phyloP scores from a whole-genome alignment of 2,797 vertebrate genomes.

The Lerista edwardsae region DNA sequence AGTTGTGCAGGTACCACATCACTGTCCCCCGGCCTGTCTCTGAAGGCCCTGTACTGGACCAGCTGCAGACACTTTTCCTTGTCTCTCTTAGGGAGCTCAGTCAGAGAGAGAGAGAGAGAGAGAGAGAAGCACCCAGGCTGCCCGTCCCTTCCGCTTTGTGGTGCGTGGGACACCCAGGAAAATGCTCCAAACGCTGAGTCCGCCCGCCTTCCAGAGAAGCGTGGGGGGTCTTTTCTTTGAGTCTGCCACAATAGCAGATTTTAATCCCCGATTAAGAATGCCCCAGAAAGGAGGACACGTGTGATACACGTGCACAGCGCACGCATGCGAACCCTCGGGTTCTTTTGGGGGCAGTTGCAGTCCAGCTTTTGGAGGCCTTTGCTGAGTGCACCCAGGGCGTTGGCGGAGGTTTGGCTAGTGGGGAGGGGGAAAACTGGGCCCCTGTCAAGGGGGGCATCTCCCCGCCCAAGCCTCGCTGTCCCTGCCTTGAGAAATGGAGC shows the following conservation, averaged over 20 bases:
- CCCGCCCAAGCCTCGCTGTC: neutral
- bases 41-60: no score
- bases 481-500: conserved; percentile 34
- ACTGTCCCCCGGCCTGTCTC: no score
- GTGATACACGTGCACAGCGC: neutral
- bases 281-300: conserved; percentile 20
- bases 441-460: accelerated
- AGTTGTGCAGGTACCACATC: no score
- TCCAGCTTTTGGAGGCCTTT: neutral
- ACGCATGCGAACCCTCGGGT: neutral
- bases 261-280: conserved; percentile 43
- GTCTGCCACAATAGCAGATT: neutral
- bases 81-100: neutral
- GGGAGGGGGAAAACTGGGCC: neutral
- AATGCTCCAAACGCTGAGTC: neutral
- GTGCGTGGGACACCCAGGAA: no score
- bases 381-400: no score
- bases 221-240: neutral
- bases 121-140: neutral
- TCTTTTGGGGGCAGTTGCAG: neutral
- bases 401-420: neutral
- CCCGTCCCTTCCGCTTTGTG: neutral
- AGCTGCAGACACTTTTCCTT: neutral
- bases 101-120: no score
- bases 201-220: neutral